Conservation (phyloP, 2,797 vertebrate species). For the Tangara arthus region DNA sequence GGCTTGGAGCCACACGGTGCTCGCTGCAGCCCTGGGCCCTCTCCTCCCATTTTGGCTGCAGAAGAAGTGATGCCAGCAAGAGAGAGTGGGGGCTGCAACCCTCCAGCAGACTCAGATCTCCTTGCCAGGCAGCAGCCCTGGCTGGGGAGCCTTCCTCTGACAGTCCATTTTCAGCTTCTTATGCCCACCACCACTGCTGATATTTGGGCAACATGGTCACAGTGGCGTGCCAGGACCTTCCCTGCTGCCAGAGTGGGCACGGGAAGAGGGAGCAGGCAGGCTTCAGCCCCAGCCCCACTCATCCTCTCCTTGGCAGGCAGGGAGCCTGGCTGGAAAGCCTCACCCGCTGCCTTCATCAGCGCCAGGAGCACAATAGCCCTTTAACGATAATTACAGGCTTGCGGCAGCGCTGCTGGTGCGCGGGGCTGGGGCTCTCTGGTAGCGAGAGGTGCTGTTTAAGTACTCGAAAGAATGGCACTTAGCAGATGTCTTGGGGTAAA, state of each 20-base stretch:
- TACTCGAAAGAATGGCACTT: constrained; percentile 16
- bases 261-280: not conserved
- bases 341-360: constrained; percentile 26
- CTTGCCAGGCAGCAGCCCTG: not conserved
- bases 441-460: constrained; percentile 48
- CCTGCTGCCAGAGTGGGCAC: not conserved
- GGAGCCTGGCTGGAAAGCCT: constrained; percentile 1
- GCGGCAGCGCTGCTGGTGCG: not conserved
- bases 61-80: not conserved
- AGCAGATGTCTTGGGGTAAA: constrained; percentile 54
- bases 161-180: not conserved
- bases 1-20: not conserved
- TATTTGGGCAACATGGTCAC: rapidly evolving
- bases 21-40: not conserved
- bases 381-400: constrained; percentile 72
- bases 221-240: rapidly evolving
- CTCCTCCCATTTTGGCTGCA: rapidly evolving
- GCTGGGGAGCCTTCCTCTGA: not conserved
- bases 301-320: not conserved
- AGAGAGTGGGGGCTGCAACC: not conserved
- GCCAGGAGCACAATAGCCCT: constrained; percentile 59
- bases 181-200: not conserved
- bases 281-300: not conserved
- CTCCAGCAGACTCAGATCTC: not conserved
- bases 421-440: constrained; percentile 15